Conservation (phyloP, 2,113 vertebrate species). For the Apistogramma diplotaenia region DNA sequence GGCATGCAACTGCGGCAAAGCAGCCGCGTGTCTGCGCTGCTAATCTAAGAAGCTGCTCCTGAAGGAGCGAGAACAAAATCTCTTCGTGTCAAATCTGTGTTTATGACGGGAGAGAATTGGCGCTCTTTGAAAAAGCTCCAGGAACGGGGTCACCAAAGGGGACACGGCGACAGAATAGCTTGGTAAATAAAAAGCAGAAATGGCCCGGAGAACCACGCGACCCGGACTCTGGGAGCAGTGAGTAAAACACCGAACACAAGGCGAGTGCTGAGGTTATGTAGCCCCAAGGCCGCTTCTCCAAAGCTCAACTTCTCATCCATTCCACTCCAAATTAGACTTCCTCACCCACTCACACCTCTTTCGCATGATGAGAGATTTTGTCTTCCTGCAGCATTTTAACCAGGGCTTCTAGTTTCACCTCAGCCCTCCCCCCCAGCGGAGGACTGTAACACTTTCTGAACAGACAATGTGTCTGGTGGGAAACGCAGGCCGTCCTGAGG, state of each 20-base stretch:
- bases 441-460: conserved; percentile 21
- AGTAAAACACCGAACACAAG: conserved; percentile 39
- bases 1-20: neutral
- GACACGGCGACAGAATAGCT: conserved; percentile 27
- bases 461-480: conserved; percentile 18
- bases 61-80: neutral
- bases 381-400: conserved; percentile 43
- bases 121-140: neutral
- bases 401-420: conserved; percentile 53
- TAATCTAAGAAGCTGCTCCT: neutral
- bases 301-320: conserved; percentile 41
- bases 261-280: conserved; percentile 28
- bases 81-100: conserved; percentile 27
- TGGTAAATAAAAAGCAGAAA: conserved; percentile 32
- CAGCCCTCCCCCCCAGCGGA: conserved; percentile 2
- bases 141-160: conserved; percentile 28
- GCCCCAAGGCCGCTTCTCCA: conserved; percentile 21
- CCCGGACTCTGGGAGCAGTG: conserved; percentile 29
- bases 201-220: conserved; percentile 10
- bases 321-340: conserved; percentile 43
- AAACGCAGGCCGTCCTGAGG: neutral
- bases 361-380: conserved; percentile 25
- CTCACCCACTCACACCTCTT: conserved; percentile 36
- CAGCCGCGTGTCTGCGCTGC: neutral
- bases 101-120: conserved; percentile 1